A percentile compares a stretch with the other conserved stretches of the same genome.
Evolutionary conservation across 2,797 vertebrate species (phyloP).

Genomic region (Tenualosa ilisha): DNA sequence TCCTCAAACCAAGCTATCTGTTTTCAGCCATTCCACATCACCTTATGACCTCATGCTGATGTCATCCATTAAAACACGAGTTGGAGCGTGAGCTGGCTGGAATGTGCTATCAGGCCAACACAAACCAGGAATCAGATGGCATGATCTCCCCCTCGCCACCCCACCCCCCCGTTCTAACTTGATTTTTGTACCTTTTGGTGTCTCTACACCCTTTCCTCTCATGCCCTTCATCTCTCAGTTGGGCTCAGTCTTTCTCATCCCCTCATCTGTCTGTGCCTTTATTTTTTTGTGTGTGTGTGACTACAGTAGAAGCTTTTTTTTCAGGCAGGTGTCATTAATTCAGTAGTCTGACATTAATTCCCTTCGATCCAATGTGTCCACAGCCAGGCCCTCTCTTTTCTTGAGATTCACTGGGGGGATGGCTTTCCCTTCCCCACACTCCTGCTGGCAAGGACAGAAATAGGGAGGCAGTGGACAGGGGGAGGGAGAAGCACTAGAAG

Average conservation of each 20-base stretch:
- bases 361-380: not conserved
- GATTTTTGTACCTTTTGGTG: not conserved
- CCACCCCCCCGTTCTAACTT: no score
- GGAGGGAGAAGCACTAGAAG: not conserved
- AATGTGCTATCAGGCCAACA: conserved; percentile 46
- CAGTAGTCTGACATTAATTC: conserved; percentile 14
- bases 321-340: not conserved
- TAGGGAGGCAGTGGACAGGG: not conserved
- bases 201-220: not conserved
- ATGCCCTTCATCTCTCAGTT: conserved; percentile 31
- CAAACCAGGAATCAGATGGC: conserved; percentile 41
- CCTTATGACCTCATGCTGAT: conserved; percentile 24
- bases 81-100: conserved; percentile 29
- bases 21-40: conserved; percentile 31
- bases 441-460: not conserved
- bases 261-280: conserved; percentile 15
- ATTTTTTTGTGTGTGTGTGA: not conserved
- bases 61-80: conserved; percentile 15
- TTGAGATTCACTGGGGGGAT: not conserved
- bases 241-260: conserved; percentile 15
- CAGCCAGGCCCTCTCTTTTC: not conserved
- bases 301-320: not conserved
- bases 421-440: not conserved
- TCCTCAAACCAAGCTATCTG: conserved; percentile 44
- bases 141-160: conserved; percentile 20